Percentiles rank a stretch among this genome's conserved stretches.
Conservation (phyloP, 2,113 vertebrate genomes). For the Danio rerio region DNA sequence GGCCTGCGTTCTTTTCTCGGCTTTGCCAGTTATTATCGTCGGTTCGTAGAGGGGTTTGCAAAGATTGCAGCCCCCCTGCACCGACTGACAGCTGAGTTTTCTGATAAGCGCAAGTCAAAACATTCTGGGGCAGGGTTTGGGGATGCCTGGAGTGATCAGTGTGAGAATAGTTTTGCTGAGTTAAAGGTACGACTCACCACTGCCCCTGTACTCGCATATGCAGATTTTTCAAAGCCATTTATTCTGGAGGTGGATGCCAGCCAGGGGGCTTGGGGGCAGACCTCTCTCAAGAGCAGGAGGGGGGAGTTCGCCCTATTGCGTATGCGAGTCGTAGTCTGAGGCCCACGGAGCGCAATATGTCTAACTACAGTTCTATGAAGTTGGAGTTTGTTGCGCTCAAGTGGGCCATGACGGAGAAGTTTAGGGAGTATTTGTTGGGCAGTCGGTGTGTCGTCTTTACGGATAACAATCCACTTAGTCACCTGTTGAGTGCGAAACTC, state of each 20-base stretch:
- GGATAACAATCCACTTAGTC: constrained; percentile 2
- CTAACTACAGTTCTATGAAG: neutral
- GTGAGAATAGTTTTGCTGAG: neutral
- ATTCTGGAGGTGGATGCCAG: neutral
- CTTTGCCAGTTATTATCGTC: neutral
- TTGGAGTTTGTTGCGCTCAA: neutral
- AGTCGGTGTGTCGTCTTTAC: constrained; percentile 8
- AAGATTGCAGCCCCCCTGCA: neutral
- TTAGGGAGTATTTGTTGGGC: neutral
- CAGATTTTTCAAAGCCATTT: neutral
- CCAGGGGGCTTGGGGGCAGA: neutral
- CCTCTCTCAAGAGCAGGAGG: neutral
- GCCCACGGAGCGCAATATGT: neutral
- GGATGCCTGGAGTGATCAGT: neutral
- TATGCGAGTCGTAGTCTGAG: neutral
- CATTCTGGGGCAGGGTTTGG: neutral
- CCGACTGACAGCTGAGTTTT: neutral
- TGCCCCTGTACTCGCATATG: neutral
- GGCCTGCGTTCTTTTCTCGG: neutral
- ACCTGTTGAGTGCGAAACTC: constrained; percentile 15
- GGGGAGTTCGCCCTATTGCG: neutral
- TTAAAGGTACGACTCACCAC: neutral
- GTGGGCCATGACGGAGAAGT: neutral
- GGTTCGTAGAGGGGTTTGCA: neutral
- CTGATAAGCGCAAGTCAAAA: too few relatives aligned